Conservation (phyloP, 2,797 vertebrate species). For the Hippopotamyrus pictus region DNA sequence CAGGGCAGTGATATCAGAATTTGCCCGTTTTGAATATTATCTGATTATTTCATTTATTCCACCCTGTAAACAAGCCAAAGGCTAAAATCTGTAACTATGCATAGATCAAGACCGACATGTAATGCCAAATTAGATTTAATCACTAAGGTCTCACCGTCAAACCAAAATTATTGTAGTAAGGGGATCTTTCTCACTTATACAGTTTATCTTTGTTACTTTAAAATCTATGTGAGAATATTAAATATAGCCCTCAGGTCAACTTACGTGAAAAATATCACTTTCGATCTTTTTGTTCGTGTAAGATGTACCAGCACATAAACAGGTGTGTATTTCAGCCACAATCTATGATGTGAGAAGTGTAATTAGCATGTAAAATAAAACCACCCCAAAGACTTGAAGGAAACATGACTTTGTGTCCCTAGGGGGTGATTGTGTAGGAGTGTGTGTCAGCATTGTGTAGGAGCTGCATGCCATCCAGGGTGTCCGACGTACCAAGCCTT, state of each 20-base stretch:
- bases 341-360: background rate
- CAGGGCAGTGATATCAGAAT: background rate
- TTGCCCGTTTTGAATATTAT: background rate
- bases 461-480: background rate
- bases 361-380: background rate
- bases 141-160: background rate
- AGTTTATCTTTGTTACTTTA: background rate
- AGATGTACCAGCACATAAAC: background rate
- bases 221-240: background rate
- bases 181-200: background rate
- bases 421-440: background rate
- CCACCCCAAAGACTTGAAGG: background rate
- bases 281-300: background rate
- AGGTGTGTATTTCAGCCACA: background rate
- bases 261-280: background rate
- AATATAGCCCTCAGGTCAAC: background rate
- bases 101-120: background rate
- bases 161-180: background rate
- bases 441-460: background rate
- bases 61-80: background rate
- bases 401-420: background rate
- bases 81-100: background rate
- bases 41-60: background rate
- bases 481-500: background rate
- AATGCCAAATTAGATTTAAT: slow-evolving; percentile 7